Percentiles rank a stretch among this genome's conserved stretches.
Conservation (phyloP, 2,888 invertebrate genomes). For the Theretra japonica region DNA sequence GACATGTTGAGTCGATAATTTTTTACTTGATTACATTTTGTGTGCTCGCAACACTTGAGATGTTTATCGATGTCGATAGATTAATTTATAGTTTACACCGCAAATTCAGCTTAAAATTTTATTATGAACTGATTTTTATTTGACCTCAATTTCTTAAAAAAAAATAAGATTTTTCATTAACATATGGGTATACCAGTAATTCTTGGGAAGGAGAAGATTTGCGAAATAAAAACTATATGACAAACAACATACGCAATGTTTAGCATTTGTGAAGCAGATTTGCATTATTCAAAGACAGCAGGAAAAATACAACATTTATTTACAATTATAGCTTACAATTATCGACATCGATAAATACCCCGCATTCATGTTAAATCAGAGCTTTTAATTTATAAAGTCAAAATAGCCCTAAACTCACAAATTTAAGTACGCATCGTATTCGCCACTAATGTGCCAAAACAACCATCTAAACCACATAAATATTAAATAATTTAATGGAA, state of each 20-base stretch:
- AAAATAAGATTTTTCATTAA: too few relatives aligned
- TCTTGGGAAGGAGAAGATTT: too few relatives aligned
- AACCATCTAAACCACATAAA: slow-evolving; percentile 38
- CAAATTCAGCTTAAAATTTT: not conserved
- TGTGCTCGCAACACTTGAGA: slow-evolving; percentile 16
- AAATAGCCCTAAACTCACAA: slow-evolving; percentile 23
- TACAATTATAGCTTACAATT: not conserved
- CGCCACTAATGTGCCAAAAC: slow-evolving; percentile 42
- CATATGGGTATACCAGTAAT: too few relatives aligned
- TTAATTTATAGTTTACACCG: not conserved
- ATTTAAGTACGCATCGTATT: slow-evolving; percentile 53
- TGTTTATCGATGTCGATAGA: slow-evolving; percentile 21
- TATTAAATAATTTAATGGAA: slow-evolving; percentile 44
- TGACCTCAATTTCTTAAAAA: not conserved
- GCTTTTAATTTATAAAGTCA: slow-evolving; percentile 13
- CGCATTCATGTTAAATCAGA: slow-evolving; percentile 19
- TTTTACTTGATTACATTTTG: slow-evolving; percentile 24
- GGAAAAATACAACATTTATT: not conserved
- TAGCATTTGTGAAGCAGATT: not conserved
- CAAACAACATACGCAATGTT: too few relatives aligned
- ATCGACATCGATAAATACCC: slow-evolving; percentile 22
- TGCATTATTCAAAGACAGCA: not conserved
- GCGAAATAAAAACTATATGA: too few relatives aligned
- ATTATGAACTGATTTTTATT: not conserved
- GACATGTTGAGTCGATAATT: slow-evolving; percentile 27